phyloP scores from a whole-genome alignment of 1,140 invertebrate species.

The Trachymyrmex septentrionalis region DNA sequence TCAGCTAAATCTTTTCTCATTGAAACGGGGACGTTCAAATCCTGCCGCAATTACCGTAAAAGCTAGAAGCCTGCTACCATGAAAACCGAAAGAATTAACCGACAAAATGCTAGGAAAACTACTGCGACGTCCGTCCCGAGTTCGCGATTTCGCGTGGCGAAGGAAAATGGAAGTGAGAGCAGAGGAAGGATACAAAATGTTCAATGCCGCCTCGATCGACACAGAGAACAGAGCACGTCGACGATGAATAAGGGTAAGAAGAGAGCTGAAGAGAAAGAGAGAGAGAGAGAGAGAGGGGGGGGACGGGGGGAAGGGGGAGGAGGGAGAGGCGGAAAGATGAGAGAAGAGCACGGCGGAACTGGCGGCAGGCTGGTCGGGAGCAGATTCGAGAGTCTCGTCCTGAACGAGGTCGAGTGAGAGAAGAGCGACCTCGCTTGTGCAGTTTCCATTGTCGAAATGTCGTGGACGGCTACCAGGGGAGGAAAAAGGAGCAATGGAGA shows the following conservation, averaged over 20 bases:
- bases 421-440: constrained; percentile 53
- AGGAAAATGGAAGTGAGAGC: constrained; percentile 30
- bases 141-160: constrained; percentile 22
- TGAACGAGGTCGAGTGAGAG: constrained; percentile 59
- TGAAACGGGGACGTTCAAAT: constrained; percentile 7
- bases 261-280: background rate
- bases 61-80: background rate
- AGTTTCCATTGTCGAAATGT: constrained; percentile 78
- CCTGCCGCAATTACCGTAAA: constrained; percentile 32
- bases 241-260: background rate
- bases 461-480: constrained; percentile 23
- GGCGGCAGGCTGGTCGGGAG: constrained; percentile 18
- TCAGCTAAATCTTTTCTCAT: constrained; percentile 14
- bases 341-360: background rate
- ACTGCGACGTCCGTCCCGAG: background rate
- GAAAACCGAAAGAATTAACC: constrained; percentile 45
- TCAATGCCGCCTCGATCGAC: constrained; percentile 34
- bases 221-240: constrained; percentile 29
- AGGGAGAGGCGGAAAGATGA: constrained; percentile 14
- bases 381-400: constrained; percentile 63
- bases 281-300: background rate
- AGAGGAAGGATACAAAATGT: constrained; percentile 44
- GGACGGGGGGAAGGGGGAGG: background rate
- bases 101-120: constrained; percentile 14
- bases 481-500: constrained; percentile 65